Evolutionary conservation across 2,797 vertebrate species (phyloP).

Genomic region (Pygocentrus nattereri): DNA sequence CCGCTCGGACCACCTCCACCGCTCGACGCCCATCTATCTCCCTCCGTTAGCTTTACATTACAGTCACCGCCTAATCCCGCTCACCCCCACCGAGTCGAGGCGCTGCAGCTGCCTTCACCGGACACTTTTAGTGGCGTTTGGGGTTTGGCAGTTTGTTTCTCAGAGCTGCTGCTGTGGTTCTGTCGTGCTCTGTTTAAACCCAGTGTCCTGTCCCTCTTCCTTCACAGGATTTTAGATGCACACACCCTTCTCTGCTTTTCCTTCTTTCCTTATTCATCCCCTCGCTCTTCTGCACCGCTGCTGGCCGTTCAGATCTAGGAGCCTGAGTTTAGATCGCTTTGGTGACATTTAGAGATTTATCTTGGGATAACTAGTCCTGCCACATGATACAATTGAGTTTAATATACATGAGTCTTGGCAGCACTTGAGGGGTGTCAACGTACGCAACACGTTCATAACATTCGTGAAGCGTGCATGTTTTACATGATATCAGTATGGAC

Average conservation of each 20-base stretch:
- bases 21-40: slow-evolving; percentile 14
- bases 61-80: not conserved
- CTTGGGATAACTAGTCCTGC: too few species aligned
- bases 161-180: not conserved
- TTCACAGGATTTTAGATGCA: not conserved
- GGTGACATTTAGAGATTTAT: too few species aligned
- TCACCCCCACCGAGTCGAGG: not conserved
- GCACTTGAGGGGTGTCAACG: too few species aligned
- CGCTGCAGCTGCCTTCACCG: not conserved
- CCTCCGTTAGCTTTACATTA: not conserved
- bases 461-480: too few species aligned
- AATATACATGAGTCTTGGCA: too few species aligned
- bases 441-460: too few species aligned
- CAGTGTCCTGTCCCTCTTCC: not conserved
- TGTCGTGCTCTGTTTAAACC: not conserved
- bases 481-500: too few species aligned
- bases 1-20: not conserved
- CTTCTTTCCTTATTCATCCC: not conserved
- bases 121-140: not conserved
- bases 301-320: not conserved
- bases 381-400: too few species aligned
- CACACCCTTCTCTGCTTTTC: not conserved
- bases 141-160: too few species aligned
- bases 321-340: not conserved
- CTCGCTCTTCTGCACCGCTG: not conserved